Conservation (phyloP, 2,797 vertebrate genomes). For the Lagothrix lagotricha region DNA sequence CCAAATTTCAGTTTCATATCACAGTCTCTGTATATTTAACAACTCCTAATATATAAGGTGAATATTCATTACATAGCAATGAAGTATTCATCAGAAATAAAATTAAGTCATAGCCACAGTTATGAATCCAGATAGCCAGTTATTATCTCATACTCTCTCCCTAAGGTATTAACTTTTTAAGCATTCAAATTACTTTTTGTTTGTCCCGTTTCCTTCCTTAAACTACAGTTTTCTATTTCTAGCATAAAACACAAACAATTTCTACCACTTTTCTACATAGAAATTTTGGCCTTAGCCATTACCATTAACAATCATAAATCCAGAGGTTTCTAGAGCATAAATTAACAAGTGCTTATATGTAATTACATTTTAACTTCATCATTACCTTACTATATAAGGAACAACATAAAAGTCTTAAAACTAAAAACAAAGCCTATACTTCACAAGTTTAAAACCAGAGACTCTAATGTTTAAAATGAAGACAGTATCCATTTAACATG, state of each 20-base stretch:
- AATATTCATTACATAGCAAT: background rate
- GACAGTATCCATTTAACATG: background rate
- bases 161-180: background rate
- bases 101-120: background rate
- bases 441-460: conserved; percentile 48
- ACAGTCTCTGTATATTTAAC: background rate
- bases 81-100: background rate
- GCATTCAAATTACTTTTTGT: background rate
- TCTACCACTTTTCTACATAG: background rate
- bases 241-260: background rate
- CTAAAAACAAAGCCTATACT: background rate
- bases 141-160: background rate
- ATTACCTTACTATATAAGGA: conserved; percentile 6
- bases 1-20: background rate
- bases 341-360: background rate
- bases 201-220: conserved; percentile 21
- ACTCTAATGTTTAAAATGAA: conserved; percentile 35
- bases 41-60: background rate
- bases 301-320: background rate
- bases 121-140: background rate
- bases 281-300: background rate
- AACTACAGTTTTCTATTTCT: conserved; percentile 3
- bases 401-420: conserved; percentile 24
- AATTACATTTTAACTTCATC: conserved; percentile 47
- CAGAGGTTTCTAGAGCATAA: background rate